Evolutionary conservation across 2,888 invertebrate species (phyloP).

Genomic region (Volucella zonaria): DNA sequence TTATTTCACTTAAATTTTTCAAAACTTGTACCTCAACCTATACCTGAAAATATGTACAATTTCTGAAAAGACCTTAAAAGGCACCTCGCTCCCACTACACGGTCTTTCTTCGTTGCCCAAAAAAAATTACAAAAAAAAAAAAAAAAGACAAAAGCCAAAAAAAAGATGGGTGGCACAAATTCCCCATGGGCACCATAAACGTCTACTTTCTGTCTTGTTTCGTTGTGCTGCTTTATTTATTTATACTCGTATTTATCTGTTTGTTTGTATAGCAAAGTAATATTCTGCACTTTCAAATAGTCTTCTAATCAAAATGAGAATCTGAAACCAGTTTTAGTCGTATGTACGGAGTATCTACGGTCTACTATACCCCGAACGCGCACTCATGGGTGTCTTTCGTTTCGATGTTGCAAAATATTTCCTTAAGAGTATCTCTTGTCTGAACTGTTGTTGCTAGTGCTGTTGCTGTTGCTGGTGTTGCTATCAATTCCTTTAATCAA

Average conservation of each 20-base stretch:
- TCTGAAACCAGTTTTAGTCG: conserved; percentile 66
- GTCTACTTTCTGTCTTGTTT: conserved; percentile 17
- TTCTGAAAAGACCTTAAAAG: not conserved
- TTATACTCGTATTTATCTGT: conserved; percentile 18
- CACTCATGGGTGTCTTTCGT: conserved; percentile 25
- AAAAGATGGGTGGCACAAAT: not conserved
- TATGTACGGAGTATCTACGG: too few species aligned
- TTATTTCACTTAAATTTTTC: too few species aligned
- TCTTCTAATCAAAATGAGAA: conserved; percentile 57
- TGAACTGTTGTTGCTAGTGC: not conserved
- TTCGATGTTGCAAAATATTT: conserved; percentile 42
- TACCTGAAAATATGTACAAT: too few species aligned
- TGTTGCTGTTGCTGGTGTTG: conserved; percentile 27
- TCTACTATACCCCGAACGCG: conserved; percentile 30
- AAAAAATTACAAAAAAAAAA: too few species aligned
- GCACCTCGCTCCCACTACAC: not conserved
- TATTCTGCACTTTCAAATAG: conserved; percentile 64
- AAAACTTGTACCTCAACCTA: too few species aligned
- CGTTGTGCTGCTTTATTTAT: conserved; percentile 5
- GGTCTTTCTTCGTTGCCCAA: too few species aligned
- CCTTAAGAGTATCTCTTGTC: conserved; percentile 42
- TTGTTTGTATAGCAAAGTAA: conserved; percentile 38
- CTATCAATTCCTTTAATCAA: conserved; percentile 57
- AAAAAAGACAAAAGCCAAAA: too few species aligned
- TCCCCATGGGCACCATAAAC: not conserved